Evolutionary conservation across 1,140 invertebrate species (phyloP), one percentile per base, ranked within the genome.

Genomic region (Drosophila kanapiae): DNA sequence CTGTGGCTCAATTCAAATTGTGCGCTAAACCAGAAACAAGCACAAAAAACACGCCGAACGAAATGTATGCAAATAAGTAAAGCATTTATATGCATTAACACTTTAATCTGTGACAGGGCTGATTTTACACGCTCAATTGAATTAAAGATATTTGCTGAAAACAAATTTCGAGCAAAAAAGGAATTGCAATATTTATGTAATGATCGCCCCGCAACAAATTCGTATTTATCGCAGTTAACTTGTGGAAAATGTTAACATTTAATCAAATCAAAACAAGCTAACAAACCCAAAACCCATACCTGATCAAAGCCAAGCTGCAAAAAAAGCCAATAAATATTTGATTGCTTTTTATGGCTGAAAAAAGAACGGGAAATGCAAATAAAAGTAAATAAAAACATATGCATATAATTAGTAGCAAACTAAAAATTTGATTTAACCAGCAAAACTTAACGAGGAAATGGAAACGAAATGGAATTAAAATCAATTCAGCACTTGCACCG

Each of bases 231-330:
- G 63, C 68, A 43, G 62, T 84, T 77, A 67, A 77, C 77, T 54
- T 82, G 60, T 47, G 60, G 63, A 82, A 82, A 74, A 80, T 77
- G 56, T 85, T 78, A 56, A 48, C 72, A 65, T 82, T 77, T 84
- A 84, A 85, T 80, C 78, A 78, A 84, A 84, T 84, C 59, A 84
- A 78, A 85, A 78, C 69, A 67, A 77, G 45, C 58, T 62, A 71
- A 67, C 51, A 40, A 60, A 35, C 14, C 51, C 43, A 48, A 45
- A 43, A 11, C 13, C 38, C 29, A 57, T 10, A 43, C 14, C 29
- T 13, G n/a, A 27, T 18, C 14, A 11, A 43, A 7, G n/a, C n/a
- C 10, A 54, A n/a, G 10, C 33, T 4, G 45, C n/a, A 62, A 57
- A 61, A 72, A 72, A 47, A 47, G 37, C 31, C 57, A 58, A 75